Evolutionary conservation across 2,797 vertebrate species (phyloP), one percentile per base, ranked within the genome.

Genomic region (Crocidura indochinensis): DNA sequence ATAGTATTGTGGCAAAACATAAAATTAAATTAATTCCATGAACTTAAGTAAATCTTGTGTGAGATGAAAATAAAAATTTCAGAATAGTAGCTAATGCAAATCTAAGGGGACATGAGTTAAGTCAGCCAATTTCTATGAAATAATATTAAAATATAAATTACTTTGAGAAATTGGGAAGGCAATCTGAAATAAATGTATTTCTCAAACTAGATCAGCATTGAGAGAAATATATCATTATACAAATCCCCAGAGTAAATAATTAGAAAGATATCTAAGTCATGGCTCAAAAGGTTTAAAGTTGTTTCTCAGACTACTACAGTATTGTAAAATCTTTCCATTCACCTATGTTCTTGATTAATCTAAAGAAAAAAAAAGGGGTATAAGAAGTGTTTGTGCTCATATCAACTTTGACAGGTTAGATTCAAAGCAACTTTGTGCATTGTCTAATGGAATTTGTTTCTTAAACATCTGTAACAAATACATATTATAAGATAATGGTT

Each of bases 131-230:
- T 15, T 11, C n/a, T 91, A 22, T 72, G 74, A 74, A 64, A 38
- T 10, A 82, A 14, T 53, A 84, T 74, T 84, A 71, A 76, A 87
- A 38, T 72, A 75, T 29, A 92, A 89, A 93, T 84, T 47, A 68
- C 68, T 71, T 69, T 84, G 67, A 85, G 84, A 88, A 89, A 76
- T 82, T 80, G 67, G 2, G 47, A 93, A 82, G 85, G 12, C 4
- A 0, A 90, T 91, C 67, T 78, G 38, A 88, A 90, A 85, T 87
- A 93, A 94, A 91, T 80, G 20, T 93, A 64, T 20, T 72, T 1
- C 2, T 92, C 22, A 19, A 62, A 65, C 84, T 62, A 62, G 24
- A 81, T 65, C 84, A 79, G 83, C 44, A 38, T 47, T 83, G 62
- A 94, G 4, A 74, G 22, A 10, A 15, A 86, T 64, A 73, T 76